phyloP scores from a whole-genome alignment of 2,113 vertebrate genomes.

The Micronisus gabar region DNA sequence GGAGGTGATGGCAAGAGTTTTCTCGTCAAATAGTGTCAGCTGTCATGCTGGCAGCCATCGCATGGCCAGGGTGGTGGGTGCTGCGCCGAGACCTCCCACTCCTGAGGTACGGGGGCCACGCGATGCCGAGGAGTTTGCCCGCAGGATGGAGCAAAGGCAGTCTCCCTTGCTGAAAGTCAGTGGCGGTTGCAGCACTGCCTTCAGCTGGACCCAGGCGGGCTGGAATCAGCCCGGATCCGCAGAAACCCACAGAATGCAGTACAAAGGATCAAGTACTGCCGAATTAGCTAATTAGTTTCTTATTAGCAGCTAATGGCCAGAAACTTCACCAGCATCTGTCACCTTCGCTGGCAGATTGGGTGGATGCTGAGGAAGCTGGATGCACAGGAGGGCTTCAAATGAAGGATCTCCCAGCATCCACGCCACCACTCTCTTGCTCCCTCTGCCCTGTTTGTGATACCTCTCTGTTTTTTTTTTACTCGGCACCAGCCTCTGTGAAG shows the following conservation, averaged over 20 bases:
- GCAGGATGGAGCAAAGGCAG: rapidly evolving
- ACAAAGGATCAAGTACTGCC: neutral
- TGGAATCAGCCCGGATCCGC: neutral
- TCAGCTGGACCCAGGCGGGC: neutral
- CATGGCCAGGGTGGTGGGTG: neutral
- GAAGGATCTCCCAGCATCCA: rapidly evolving
- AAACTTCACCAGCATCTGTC: neutral
- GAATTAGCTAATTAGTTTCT: neutral
- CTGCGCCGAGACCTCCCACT: neutral
- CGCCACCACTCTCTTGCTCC: rapidly evolving
- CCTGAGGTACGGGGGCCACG: neutral
- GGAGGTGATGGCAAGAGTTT: neutral
- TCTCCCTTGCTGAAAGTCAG: rapidly evolving
- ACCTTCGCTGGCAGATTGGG: neutral
- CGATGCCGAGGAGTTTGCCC: rapidly evolving
- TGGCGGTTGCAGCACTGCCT: neutral
- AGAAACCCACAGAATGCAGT: neutral
- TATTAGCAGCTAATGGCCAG: neutral
- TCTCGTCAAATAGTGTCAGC: too few species aligned
- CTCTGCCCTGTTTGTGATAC: neutral
- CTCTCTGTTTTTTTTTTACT: neutral
- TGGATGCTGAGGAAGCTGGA: neutral
- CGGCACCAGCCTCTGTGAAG: neutral
- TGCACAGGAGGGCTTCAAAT: rapidly evolving
- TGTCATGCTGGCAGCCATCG: neutral